Percentiles rank a stretch among this genome's conserved stretches.
These are phyloP conservation scores for Semnornis frantzii DNA, from an alignment of 2,113 vertebrate species.

Conservation along the genomic window DNA sequence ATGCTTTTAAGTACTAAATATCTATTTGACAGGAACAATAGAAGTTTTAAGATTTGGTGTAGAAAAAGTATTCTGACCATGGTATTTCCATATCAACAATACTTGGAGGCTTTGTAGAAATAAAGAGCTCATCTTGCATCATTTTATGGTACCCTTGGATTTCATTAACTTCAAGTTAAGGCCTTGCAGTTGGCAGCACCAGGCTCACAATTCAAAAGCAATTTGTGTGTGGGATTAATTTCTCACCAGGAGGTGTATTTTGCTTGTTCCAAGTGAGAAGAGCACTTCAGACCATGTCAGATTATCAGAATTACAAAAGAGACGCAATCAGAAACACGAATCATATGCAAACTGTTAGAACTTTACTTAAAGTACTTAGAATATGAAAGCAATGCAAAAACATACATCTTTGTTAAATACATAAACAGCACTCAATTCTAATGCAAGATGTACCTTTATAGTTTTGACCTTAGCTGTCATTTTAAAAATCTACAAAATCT, in stretches of 20 bases:
- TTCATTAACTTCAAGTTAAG: constrained; percentile 16
- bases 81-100: not conserved
- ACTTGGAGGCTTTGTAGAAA: not conserved
- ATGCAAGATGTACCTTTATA: not conserved
- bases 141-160: not conserved
- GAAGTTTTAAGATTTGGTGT: not conserved
- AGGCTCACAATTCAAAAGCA: not conserved
- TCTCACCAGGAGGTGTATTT: constrained; percentile 5
- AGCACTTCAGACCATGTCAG: not conserved
- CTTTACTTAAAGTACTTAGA: constrained; percentile 69
- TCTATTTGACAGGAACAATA: not conserved
- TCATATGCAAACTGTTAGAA: constrained; percentile 53
- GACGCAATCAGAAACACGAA: constrained; percentile 10
- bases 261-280: not conserved
- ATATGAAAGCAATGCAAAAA: constrained; percentile 61
- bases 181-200: not conserved
- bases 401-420: constrained; percentile 27
- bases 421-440: constrained; percentile 37
- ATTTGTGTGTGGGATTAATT: not conserved
- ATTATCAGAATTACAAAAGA: constrained; percentile 39
- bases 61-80: not conserved
- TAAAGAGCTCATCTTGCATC: not conserved
- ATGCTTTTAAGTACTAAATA: not conserved
- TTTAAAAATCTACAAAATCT: constrained; percentile 46
- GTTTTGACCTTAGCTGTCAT: constrained; percentile 1